phyloP scores from a whole-genome alignment of 1,140 invertebrate genomes.

The Gryon sp. region DNA sequence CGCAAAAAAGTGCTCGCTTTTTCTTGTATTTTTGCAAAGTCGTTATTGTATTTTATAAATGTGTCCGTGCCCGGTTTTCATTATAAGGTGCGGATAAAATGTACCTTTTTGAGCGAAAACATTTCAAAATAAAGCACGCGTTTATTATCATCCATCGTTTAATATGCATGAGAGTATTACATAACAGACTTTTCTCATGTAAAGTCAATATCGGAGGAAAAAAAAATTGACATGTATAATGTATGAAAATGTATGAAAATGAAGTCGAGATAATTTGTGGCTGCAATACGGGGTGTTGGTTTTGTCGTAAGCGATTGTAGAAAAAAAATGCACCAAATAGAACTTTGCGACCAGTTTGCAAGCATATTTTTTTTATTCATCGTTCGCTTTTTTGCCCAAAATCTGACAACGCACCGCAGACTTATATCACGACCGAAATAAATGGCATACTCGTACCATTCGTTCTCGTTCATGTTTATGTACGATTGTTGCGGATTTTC shows the following conservation, averaged over 20 bases:
- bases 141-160: slow-evolving; percentile 28
- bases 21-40: no score
- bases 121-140: slow-evolving; percentile 34
- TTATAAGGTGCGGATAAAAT: neutral
- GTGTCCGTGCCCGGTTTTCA: neutral
- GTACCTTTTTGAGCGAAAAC: slow-evolving; percentile 31
- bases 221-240: slow-evolving; percentile 60
- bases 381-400: slow-evolving; percentile 11
- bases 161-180: slow-evolving; percentile 48
- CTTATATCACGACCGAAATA: slow-evolving; percentile 7
- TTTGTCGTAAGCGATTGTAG: slow-evolving; percentile 22
- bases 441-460: slow-evolving; percentile 15
- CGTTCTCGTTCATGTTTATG: slow-evolving; percentile 29
- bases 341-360: slow-evolving; percentile 24
- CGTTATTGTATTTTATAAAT: no score
- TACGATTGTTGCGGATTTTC: slow-evolving; percentile 41
- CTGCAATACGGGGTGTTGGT: slow-evolving; percentile 39
- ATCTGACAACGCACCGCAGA: slow-evolving; percentile 18
- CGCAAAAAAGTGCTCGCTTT: neutral
- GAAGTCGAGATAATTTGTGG: slow-evolving; percentile 60
- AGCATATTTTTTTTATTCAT: slow-evolving; percentile 8
- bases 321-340: slow-evolving; percentile 14
- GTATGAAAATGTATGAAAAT: slow-evolving; percentile 65
- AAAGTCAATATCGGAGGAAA: slow-evolving; percentile 41
- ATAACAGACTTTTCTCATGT: slow-evolving; percentile 51